Evolutionary conservation across 2,888 invertebrate species (phyloP), one percentile per base, ranked within the genome.

Genomic region (Dione juno): DNA sequence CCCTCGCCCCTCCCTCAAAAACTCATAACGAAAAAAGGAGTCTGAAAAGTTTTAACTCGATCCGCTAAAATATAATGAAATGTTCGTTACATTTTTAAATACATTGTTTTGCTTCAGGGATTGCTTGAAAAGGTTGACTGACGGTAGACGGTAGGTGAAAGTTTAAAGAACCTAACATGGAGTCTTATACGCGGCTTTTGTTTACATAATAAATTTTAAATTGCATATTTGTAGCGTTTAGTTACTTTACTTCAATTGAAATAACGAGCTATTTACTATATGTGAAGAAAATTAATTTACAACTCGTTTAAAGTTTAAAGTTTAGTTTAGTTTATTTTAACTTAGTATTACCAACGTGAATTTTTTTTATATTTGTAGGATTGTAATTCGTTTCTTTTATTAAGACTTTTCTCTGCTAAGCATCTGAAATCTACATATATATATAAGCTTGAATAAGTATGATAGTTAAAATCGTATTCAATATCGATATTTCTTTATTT

Each of bases 11-110:
- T 80, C 80, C 72, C 77, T 74, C 74, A 72, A 73, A 78, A 68
- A 79, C 79, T 80, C 80, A 84, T 89, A 88, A 89, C 88, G 89
- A 90, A 90, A 88, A 90, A 90, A 91, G 85, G 84, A 84, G 87
- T 86, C 89, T 88, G 88, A 87, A 89, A 90, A 90, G 82, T 90
- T 90, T 88, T 86, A 89, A 85, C 87, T 82, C 83, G 76, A 79
- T 80, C 80, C 83, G 84, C 82, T 85, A 83, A 88, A 88, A 87
- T 86, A 84, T 83, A 87, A 88, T 88, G 86, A 87, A 88, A 85
- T 80, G 84, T 80, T 85, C 81, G 80, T 81, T 87, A 88, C 84
- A 87, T 86, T 87, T 88, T 88, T 79, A 84, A 82, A 82, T 85
- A 86, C 76, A 73, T 76, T 77, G 75, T 75, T 61, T 63, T 64